Evolutionary conservation across 30 jellyfish, hydroid and myxozoan genomes (phyloP).

Genomic region (Hydra vulgaris): DNA sequence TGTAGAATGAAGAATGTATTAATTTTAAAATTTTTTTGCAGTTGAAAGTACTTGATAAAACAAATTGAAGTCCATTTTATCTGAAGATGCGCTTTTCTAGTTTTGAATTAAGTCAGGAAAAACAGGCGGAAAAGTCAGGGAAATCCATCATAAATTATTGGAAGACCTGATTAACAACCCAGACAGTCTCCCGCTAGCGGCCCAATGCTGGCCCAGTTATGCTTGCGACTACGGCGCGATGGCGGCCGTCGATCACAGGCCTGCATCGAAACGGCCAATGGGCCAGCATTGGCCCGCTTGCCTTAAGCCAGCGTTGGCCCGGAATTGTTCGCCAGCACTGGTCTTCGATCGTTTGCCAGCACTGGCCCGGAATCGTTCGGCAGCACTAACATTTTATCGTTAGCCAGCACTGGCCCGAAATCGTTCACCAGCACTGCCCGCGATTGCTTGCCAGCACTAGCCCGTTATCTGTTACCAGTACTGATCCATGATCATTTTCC

Average conservation of each 20-base stretch:
- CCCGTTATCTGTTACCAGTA: background rate
- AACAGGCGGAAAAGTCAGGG: too few relatives aligned
- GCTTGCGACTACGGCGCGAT: background rate
- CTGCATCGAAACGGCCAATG: background rate
- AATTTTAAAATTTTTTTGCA: too few relatives aligned
- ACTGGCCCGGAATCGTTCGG: background rate
- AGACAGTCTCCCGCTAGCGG: background rate
- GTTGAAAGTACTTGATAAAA: too few relatives aligned
- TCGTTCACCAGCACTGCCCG: background rate
- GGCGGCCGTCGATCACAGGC: background rate
- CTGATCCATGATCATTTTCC: background rate
- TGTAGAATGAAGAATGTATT: too few relatives aligned
- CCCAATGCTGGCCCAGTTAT: background rate
- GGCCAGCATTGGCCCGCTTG: background rate
- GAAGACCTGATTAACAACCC: too few relatives aligned
- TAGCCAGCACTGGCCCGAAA: background rate
- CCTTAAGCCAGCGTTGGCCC: background rate
- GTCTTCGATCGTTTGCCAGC: background rate
- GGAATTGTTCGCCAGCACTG: background rate
- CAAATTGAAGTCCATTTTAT: too few relatives aligned
- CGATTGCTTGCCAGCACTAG: background rate
- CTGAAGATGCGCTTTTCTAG: too few relatives aligned
- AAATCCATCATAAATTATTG: too few relatives aligned
- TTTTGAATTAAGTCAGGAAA: too few relatives aligned
- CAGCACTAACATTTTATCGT: background rate